Percentiles rank a stretch among this genome's conserved stretches.
Evolutionary conservation across 2,888 invertebrate species (phyloP).

Genomic region (Tetanocera ferruginea): DNA sequence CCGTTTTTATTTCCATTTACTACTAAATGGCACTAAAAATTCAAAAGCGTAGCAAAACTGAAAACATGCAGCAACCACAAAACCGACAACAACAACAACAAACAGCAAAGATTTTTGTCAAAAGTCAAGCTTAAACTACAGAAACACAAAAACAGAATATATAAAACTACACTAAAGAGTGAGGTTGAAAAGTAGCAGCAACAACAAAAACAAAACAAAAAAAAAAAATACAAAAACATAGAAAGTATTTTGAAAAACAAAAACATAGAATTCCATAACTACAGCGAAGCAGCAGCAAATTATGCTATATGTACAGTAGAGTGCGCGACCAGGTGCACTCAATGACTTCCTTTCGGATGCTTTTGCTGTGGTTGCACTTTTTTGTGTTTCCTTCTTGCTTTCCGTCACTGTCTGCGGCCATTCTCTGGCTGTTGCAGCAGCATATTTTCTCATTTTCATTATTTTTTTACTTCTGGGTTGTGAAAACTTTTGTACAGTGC

Average conservation of each 20-base stretch:
- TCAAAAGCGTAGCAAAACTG: not conserved
- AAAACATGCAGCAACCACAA: not conserved
- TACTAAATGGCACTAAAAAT: not conserved
- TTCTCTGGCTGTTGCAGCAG: not conserved
- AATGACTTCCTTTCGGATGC: slow-evolving; percentile 13
- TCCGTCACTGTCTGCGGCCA: not conserved
- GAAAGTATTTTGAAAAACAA: not conserved
- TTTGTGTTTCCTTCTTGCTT: not conserved
- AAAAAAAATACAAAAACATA: no score
- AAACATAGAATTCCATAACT: not conserved
- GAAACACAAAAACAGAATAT: not conserved
- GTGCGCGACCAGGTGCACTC: slow-evolving; percentile 4
- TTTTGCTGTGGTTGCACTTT: slow-evolving; percentile 13
- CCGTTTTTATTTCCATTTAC: no score
- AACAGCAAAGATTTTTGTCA: no score
- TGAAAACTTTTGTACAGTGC: no score
- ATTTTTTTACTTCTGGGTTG: not conserved
- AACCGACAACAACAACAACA: no score
- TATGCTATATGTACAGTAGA: not conserved
- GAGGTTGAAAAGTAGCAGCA: not conserved
- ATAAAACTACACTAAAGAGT: not conserved
- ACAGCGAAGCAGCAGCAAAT: not conserved
- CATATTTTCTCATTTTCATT: not conserved
- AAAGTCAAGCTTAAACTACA: no score
- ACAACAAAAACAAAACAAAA: not conserved